Evolutionary conservation across 2,888 invertebrate species (phyloP), one percentile per base, ranked within the genome.

Genomic region (Harpagoxenus sublaevis): DNA sequence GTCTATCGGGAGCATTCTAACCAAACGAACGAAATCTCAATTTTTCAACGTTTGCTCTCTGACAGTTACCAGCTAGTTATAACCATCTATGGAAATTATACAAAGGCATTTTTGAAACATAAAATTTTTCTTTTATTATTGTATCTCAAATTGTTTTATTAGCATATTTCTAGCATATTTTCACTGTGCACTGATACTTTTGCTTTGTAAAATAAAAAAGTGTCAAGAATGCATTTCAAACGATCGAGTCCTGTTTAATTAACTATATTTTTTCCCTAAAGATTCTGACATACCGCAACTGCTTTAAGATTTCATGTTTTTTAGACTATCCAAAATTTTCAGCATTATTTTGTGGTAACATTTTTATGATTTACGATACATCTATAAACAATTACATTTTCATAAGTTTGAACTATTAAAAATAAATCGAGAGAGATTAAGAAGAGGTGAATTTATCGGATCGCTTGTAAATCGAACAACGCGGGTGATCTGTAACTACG

Each of bases 1-100:
- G 79, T 73, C 66, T 55, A 31, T 23, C 51, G 84, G 83, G 84
- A 60, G 48, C 57, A 15, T 84, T 84, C 39, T 53, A 28, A 45
- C 63, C 6, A 55, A 55, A 81, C 42, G 5, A 48, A 55, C 51
- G 5, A 62, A 63, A 55, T 53, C 42, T 63, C n/a, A 12, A 82
- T 60, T 60, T 60, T 81, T 48, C n/a, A n/a, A 15, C 28, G 3
- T 35, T 45, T 35, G 1, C 23, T 0, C 60, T 42, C 5, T 23
- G 31, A 28, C 12, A 10, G 15, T 18, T 12, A 15, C 12, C 10
- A 23, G 6, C 8, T 23, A 8, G 2, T 60, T n/a, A 6, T 2
- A 51, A 18, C 23, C 10, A 31, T 15, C 28, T 15, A 31, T 12
- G 15, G 15, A 35, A 23, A 48, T 35, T 31, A 28, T n/a, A n/a